Conservation (phyloP, 2,113 vertebrate species). For the human region DNA sequence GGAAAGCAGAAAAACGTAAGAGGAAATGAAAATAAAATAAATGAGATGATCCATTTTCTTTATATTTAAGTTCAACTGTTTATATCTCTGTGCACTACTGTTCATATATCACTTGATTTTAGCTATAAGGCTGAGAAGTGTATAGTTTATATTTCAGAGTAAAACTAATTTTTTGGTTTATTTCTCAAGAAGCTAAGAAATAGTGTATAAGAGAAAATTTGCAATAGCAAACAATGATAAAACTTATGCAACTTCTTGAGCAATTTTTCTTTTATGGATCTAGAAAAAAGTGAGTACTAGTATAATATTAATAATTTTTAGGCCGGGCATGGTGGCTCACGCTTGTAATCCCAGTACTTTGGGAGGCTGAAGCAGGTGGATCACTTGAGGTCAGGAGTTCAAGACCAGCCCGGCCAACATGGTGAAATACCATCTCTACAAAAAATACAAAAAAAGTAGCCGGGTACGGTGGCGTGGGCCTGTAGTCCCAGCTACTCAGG, state of each 20-base stretch:
- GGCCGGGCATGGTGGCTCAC: background rate
- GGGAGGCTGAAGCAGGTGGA: background rate
- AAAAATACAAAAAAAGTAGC: background rate
- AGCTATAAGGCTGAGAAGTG: background rate
- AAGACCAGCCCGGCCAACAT: background rate
- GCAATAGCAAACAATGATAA: background rate
- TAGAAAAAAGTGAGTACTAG: background rate
- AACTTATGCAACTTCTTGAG: background rate
- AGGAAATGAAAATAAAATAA: background rate
- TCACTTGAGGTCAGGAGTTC: background rate
- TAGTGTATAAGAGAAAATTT: background rate
- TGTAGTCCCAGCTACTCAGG: background rate
- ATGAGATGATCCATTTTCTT: background rate
- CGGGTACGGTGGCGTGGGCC: background rate
- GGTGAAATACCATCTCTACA: background rate
- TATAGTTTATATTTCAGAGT: background rate
- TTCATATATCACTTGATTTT: background rate
- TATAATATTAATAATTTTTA: background rate
- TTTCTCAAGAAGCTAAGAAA: slow-evolving; percentile 44
- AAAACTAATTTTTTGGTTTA: background rate
- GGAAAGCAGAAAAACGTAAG: background rate
- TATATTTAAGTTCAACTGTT: background rate
- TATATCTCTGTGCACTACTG: background rate
- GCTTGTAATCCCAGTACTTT: background rate
- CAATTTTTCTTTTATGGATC: background rate